A percentile compares a stretch with the other conserved stretches of the same genome.
Evolutionary conservation across 2,113 vertebrate genomes (phyloP).

Genomic region (Tor tambroides): DNA sequence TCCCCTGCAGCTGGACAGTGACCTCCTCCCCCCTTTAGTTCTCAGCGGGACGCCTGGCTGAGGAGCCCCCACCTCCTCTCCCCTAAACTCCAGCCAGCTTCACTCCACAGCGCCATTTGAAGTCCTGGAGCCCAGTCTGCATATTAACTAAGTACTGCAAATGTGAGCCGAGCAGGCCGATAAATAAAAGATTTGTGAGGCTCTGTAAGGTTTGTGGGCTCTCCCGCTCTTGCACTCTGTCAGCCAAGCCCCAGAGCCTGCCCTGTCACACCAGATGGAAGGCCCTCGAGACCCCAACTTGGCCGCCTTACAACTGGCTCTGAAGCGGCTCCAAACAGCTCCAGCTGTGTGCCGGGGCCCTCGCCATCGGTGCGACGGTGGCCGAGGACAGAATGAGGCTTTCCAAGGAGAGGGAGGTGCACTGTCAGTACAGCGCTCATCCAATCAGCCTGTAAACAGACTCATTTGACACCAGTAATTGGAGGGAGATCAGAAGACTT

Average conservation of each 20-base stretch:
- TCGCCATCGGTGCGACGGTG: conserved; percentile 47
- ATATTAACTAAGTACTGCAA: conserved; percentile 69
- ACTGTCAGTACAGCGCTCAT: conserved; percentile 75
- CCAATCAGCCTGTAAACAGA: conserved; percentile 85
- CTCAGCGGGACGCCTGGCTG: conserved; percentile 59
- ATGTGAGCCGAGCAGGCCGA: conserved; percentile 58
- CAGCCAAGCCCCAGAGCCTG: conserved; percentile 50
- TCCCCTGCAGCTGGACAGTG: conserved; percentile 56
- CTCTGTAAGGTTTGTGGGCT: conserved; percentile 56
- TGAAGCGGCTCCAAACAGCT: conserved; percentile 70
- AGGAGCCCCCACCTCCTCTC: conserved; percentile 13
- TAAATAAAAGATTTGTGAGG: conserved; percentile 73
- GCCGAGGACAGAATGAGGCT: conserved; percentile 50
- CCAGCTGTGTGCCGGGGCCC: conserved; percentile 71
- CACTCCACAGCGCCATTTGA: conserved; percentile 60
- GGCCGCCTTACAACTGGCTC: conserved; percentile 68
- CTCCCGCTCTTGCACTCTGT: conserved; percentile 44
- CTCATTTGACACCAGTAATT: conserved; percentile 85
- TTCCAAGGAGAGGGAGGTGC: conserved; percentile 66
- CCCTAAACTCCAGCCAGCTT: conserved; percentile 45
- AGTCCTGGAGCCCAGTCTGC: conserved; percentile 66
- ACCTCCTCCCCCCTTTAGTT: conserved; percentile 63
- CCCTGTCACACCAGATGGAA: conserved; percentile 61
- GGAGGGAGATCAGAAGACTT: conserved; percentile 79
- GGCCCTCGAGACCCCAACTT: conserved; percentile 68